Conservation (phyloP, 2,113 vertebrate species). For the Taxidea taxus region DNA sequence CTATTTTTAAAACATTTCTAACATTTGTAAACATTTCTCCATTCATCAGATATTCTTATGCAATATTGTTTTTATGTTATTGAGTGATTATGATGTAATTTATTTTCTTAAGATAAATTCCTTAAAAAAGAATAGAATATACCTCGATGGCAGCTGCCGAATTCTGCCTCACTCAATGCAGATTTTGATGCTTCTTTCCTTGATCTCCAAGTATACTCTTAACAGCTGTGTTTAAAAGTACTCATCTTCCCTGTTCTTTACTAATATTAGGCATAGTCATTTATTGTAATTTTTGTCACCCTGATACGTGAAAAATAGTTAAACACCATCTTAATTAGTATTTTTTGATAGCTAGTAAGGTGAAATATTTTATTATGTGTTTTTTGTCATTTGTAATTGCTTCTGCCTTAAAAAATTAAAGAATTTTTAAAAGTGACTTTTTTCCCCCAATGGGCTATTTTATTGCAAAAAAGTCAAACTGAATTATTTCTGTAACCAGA, state of each 20-base stretch:
- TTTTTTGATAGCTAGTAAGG: background rate
- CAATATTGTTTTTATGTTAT: background rate
- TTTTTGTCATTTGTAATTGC: background rate
- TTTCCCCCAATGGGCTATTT: background rate
- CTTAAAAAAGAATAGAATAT: background rate
- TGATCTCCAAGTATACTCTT: background rate
- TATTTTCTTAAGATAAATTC: background rate
- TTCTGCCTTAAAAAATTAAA: constrained; percentile 5
- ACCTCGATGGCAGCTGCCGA: background rate
- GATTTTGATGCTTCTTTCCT: background rate
- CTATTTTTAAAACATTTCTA: background rate
- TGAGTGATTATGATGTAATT: background rate
- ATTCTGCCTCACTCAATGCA: background rate
- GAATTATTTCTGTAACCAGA: background rate
- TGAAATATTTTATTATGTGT: background rate
- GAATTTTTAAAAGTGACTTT: background rate
- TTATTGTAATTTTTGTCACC: background rate
- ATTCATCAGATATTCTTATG: background rate
- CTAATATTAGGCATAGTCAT: background rate
- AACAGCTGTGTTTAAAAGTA: background rate
- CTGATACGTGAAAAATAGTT: background rate
- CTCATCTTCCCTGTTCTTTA: background rate
- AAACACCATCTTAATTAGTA: background rate
- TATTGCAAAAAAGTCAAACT: background rate
- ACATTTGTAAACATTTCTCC: background rate